Percentiles rank a stretch among this genome's conserved stretches.
These are phyloP conservation scores for Chionomys nivalis DNA, from an alignment of 2,113 vertebrate species.

Conservation along the genomic window DNA sequence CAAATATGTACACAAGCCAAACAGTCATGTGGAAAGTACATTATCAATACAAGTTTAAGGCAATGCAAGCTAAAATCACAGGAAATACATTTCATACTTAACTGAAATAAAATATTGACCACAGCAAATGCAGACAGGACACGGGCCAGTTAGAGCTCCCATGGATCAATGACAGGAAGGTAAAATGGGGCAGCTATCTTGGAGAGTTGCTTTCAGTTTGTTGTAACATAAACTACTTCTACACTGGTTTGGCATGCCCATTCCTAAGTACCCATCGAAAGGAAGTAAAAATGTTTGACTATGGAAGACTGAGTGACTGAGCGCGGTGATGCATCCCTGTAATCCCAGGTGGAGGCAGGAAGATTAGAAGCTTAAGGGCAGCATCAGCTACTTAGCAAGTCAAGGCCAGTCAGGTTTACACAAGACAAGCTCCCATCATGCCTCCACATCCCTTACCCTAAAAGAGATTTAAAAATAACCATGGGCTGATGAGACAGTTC, in stretches of 20 bases:
- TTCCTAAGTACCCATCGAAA: slow-evolving; percentile 36
- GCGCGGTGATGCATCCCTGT: not conserved
- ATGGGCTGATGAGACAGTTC: not conserved
- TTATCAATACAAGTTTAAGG: not conserved
- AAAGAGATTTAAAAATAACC: not conserved
- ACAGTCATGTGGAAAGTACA: slow-evolving; percentile 10
- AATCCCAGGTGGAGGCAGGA: not conserved
- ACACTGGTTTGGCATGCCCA: not conserved
- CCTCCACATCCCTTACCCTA: not conserved
- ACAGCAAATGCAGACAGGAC: not conserved
- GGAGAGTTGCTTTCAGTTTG: not conserved
- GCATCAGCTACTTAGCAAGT: not conserved
- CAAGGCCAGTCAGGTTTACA: not conserved
- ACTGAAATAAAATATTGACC: slow-evolving; percentile 39
- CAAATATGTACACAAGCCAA: slow-evolving; percentile 34
- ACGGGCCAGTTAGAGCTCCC: not conserved
- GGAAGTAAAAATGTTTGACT: slow-evolving; percentile 14
- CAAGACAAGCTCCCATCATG: not conserved
- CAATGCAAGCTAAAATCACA: slow-evolving; percentile 39
- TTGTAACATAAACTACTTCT: slow-evolving; percentile 42
- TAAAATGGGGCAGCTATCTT: not conserved
- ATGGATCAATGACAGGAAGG: not conserved
- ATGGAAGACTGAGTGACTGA: not conserved
- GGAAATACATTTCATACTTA: not conserved
- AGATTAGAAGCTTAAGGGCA: not conserved